Conservation (phyloP, 1,140 invertebrate genomes). For the Gyrodactylus bullatarudis region DNA sequence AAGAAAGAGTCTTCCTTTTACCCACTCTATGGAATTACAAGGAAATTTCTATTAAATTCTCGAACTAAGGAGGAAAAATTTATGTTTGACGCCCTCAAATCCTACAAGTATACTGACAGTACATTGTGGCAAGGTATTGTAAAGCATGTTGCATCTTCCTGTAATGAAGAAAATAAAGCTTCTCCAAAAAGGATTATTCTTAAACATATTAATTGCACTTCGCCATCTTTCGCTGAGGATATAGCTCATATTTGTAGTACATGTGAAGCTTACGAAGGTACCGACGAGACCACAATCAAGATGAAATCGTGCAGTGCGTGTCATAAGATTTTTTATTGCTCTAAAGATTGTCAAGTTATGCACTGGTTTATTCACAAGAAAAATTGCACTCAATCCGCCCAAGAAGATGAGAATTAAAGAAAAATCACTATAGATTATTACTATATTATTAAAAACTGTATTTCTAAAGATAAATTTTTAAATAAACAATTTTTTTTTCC, state of each 20-base stretch:
- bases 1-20: background rate
- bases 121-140: background rate
- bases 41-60: background rate
- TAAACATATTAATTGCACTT: background rate
- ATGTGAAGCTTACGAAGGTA: background rate
- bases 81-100: background rate
- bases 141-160: background rate
- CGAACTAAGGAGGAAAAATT: background rate
- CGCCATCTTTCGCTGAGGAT: background rate
- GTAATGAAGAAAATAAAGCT: background rate
- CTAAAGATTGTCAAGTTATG: background rate
- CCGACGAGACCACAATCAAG: background rate
- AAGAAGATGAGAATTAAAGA: too few relatives aligned
- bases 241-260: background rate
- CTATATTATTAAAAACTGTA: too few relatives aligned
- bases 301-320: background rate
- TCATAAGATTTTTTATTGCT: background rate
- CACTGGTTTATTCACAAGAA: background rate
- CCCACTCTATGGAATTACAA: background rate
- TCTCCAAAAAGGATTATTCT: background rate
- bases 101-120: background rate
- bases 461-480: too few relatives aligned
- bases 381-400: too few relatives aligned
- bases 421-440: too few relatives aligned
- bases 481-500: too few relatives aligned